phyloP scores from a whole-genome alignment of 2,113 vertebrate species.

The Anser brachyrhynchus region DNA sequence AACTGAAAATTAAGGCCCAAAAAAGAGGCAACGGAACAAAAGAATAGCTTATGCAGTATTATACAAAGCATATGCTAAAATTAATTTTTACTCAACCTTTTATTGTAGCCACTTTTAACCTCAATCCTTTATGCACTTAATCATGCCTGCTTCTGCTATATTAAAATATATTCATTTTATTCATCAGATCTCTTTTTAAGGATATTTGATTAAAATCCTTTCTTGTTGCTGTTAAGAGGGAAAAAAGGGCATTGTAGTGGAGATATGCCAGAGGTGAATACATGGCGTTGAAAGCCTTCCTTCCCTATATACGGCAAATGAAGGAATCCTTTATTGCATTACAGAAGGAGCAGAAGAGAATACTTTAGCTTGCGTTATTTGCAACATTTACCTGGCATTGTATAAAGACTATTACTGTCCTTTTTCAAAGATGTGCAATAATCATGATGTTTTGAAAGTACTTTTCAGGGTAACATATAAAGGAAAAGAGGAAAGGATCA shows the following conservation, averaged over 20 bases:
- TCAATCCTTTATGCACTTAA: slow-evolving; percentile 49
- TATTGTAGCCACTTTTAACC: slow-evolving; percentile 46
- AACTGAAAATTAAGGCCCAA: slow-evolving; percentile 70
- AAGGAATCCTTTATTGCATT: background rate
- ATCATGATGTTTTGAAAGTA: background rate
- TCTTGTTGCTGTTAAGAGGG: background rate
- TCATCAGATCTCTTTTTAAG: background rate
- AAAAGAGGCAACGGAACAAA: slow-evolving; percentile 68
- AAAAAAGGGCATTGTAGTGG: background rate
- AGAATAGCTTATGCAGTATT: slow-evolving; percentile 59
- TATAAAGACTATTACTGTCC: background rate
- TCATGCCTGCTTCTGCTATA: slow-evolving; percentile 38
- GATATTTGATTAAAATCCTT: slow-evolving; percentile 34
- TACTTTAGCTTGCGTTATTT: background rate
- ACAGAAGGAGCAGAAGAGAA: background rate
- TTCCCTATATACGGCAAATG: background rate
- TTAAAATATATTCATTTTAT: slow-evolving; percentile 44
- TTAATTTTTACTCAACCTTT: slow-evolving; percentile 66
- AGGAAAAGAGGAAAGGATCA: background rate
- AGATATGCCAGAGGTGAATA: background rate
- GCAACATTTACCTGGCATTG: background rate
- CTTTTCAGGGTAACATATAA: background rate
- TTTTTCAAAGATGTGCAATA: background rate
- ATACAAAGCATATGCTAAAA: slow-evolving; percentile 53
- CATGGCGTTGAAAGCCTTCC: background rate